Evolutionary conservation across 2,888 invertebrate species (phyloP), one percentile per base, ranked within the genome.

Genomic region (Celastrina argiolus): DNA sequence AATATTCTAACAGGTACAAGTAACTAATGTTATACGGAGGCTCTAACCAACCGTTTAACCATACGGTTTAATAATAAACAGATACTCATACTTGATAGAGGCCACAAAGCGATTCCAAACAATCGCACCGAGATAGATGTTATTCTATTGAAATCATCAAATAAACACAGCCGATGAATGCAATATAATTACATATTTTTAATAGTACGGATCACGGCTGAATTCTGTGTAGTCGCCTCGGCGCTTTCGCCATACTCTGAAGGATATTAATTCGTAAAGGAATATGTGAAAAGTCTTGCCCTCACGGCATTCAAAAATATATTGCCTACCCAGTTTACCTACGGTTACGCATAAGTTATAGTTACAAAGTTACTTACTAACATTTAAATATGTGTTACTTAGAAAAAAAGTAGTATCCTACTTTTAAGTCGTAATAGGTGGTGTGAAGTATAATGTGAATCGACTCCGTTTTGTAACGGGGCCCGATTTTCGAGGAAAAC

Each of bases 401-500:
- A 51, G 22, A 1, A 51, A 12, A 51, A 51, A 10, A n/a, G n/a
- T n/a, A n/a, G n/a, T n/a, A n/a, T n/a, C n/a, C n/a, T n/a, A n/a
- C n/a, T n/a, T n/a, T n/a, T n/a, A n/a, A n/a, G n/a, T n/a, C n/a
- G n/a, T n/a, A n/a, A n/a, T n/a, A n/a, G n/a, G n/a, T n/a, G n/a
- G n/a, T n/a, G 65, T 69, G 68, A 68, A 28, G 2, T 64, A 64
- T 69, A 71, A 76, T 74, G 71, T 73, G 75, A 74, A 75, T 76
- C 77, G 74, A 75, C 51, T 65, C 28, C 14, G 42, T 68, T 66
- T 56, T 10, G 72, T 67, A 78, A 77, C 74, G 73, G 79, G 70
- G 69, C 79, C 72, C 67, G 70, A 68, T 69, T 70, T 75, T 71
- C 71, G 71, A 74, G 76, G 69, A 74, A 77, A 75, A 75, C 68